Evolutionary conservation across 2,797 vertebrate genomes (phyloP).

Genomic region (Pseudomugil gertrudae): DNA sequence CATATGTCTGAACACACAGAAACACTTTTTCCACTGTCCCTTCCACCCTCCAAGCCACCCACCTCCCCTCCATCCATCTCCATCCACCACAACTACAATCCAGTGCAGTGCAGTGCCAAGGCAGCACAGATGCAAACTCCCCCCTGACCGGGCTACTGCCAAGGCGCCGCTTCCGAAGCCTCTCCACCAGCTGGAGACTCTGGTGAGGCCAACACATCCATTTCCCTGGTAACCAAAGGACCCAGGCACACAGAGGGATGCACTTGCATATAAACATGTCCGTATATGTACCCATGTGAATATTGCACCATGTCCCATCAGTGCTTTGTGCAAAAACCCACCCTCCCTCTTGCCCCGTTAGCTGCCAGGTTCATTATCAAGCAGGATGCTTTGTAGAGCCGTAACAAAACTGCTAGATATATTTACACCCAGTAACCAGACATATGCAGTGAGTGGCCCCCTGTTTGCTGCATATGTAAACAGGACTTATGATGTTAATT

Average conservation of each 20-base stretch:
- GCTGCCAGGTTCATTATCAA: constrained; percentile 74
- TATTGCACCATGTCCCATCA: constrained; percentile 24
- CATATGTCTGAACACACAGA: constrained; percentile 26
- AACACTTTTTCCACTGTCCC: constrained; percentile 5
- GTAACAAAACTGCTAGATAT: constrained; percentile 49
- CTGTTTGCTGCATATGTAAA: constrained; percentile 25
- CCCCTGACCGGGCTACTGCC: constrained; percentile 85
- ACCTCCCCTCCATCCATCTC: constrained; percentile 45
- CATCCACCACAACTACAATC: constrained; percentile 69
- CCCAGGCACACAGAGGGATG: constrained; percentile 62
- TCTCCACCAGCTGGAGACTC: constrained; percentile 88
- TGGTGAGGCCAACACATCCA: constrained; percentile 88
- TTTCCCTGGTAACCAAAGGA: constrained; percentile 86
- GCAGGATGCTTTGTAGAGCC: constrained; percentile 64
- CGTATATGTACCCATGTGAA: constrained; percentile 56
- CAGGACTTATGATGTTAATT: constrained; percentile 32
- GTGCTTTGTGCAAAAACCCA: constrained; percentile 14
- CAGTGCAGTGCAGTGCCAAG: constrained; percentile 80
- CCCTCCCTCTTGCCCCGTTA: constrained; percentile 36
- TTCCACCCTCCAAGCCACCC: constrained; percentile 25
- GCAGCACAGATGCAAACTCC: constrained; percentile 89
- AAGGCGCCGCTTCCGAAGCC: constrained; percentile 85
- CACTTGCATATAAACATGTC: constrained; percentile 66
- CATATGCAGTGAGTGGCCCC: constrained; percentile 59
- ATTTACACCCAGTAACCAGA: constrained; percentile 68